Percentiles rank a stretch among this genome's conserved stretches.
phyloP scores from a whole-genome alignment of 1,140 invertebrate genomes.

The Amphibalanus amphitrite region DNA sequence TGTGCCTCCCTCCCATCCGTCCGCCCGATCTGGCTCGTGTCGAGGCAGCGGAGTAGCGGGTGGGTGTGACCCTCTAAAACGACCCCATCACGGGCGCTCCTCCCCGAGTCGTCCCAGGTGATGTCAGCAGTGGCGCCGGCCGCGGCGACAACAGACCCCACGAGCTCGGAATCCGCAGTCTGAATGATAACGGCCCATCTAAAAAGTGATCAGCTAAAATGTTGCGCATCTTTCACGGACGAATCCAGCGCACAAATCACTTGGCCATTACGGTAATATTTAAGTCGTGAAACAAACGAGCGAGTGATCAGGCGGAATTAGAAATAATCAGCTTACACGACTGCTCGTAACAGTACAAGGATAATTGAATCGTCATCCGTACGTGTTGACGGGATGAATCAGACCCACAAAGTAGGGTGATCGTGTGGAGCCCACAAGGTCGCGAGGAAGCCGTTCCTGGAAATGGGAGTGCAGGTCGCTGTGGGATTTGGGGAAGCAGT shows the following conservation, averaged over 20 bases:
- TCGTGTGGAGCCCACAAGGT: too few species aligned
- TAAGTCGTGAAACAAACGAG: not conserved
- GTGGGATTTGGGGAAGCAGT: too few species aligned
- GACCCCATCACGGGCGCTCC: too few species aligned
- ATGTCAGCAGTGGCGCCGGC: too few species aligned
- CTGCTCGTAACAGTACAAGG: not conserved
- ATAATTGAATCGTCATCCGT: not conserved
- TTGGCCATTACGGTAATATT: not conserved
- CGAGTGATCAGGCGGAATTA: not conserved
- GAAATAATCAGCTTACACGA: not conserved
- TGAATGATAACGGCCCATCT: not conserved
- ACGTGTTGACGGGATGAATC: not conserved
- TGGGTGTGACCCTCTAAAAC: too few species aligned
- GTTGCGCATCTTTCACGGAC: not conserved
- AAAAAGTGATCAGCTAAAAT: conserved; percentile 2
- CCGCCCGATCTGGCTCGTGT: too few species aligned
- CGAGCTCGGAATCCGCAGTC: not conserved
- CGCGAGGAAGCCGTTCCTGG: too few species aligned
- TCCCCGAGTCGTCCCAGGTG: too few species aligned
- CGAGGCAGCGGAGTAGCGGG: too few species aligned
- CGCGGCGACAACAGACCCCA: not conserved
- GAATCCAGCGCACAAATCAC: not conserved
- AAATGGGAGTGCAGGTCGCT: too few species aligned
- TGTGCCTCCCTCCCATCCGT: too few species aligned
- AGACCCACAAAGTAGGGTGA: too few species aligned